Evolutionary conservation across 2,888 invertebrate genomes (phyloP).

Genomic region (Brenthis daphne): DNA sequence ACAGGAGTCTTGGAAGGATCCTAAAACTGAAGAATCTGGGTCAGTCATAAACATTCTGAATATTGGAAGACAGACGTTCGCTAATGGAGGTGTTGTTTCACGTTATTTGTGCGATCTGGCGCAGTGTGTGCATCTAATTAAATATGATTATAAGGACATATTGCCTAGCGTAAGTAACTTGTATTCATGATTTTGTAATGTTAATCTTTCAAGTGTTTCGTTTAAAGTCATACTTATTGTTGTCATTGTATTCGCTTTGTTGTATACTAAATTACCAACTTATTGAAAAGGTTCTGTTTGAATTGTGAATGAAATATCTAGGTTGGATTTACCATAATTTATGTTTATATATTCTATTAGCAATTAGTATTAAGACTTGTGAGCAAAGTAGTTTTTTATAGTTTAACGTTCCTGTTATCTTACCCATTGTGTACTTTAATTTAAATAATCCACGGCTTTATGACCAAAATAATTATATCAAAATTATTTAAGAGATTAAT

Average conservation of each 20-base stretch:
- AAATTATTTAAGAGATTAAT: neutral
- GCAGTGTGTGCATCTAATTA: conserved; percentile 85
- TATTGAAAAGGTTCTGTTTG: no score
- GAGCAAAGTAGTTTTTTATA: no score
- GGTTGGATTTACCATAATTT: no score
- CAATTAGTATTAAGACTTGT: no score
- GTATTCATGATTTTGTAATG: neutral
- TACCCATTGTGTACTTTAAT: no score
- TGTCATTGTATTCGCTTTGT: no score
- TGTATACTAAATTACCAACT: no score
- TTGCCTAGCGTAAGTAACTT: conserved; percentile 63
- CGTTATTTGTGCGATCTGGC: conserved; percentile 84
- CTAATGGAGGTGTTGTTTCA: conserved; percentile 82
- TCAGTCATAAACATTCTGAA: conserved; percentile 83
- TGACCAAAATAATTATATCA: neutral
- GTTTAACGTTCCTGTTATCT: no score
- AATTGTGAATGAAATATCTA: no score
- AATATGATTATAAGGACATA: conserved; percentile 86
- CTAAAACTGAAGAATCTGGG: conserved; percentile 79
- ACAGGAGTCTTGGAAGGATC: conserved; percentile 84
- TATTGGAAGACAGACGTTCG: conserved; percentile 77
- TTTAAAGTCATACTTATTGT: no score
- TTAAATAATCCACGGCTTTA: neutral
- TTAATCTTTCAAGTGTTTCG: no score
- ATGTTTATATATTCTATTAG: no score